Evolutionary conservation across 2,888 invertebrate species (phyloP), one percentile per base, ranked within the genome.

Genomic region (Drepana falcataria): DNA sequence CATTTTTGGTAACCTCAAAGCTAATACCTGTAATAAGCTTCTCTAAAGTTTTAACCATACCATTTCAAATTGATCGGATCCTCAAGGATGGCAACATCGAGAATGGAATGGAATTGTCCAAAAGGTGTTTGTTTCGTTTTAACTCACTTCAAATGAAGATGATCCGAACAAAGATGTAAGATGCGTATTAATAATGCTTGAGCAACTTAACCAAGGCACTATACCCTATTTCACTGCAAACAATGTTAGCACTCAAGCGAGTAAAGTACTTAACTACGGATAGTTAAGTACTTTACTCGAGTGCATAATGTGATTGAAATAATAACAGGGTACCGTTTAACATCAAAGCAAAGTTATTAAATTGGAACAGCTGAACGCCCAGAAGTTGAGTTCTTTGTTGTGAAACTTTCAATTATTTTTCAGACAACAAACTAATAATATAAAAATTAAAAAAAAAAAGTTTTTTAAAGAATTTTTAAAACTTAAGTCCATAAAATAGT

Each of bases 301-400:
- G 68, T 76, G 77, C 73, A 73, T 63, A 70, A 67, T 75, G 67
- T 66, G 63, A 66, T 68, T 63, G 59, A 66, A 70, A 64, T 62
- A 72, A 70, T 72, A 69, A 66, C 54, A 74, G 71, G 72, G 67
- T 60, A 68, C 59, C 59, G 48, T 61, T 64, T 59, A 61, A 66
- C 57, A 66, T 68, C 60, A 65, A 64, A 64, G 66, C 59, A 65
- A 71, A 66, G 61, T 61, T 63, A 69, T 71, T 66, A 73, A 61
- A 56, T 59, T 35, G 40, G 56, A 62, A 61, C 64, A 70, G 61
- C 66, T 65, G 63, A 53, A 53, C 52, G 34, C 48, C 37, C 49
- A 44, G 4, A 9, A 51, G 3, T 51, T 51, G 35, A 44, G 44
- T 47, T 2, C 35, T 6, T 48, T 37, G 4, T 5, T 5, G 3